phyloP scores from a whole-genome alignment of 1,140 invertebrate genomes.

The Trachymyrmex cornetzi region DNA sequence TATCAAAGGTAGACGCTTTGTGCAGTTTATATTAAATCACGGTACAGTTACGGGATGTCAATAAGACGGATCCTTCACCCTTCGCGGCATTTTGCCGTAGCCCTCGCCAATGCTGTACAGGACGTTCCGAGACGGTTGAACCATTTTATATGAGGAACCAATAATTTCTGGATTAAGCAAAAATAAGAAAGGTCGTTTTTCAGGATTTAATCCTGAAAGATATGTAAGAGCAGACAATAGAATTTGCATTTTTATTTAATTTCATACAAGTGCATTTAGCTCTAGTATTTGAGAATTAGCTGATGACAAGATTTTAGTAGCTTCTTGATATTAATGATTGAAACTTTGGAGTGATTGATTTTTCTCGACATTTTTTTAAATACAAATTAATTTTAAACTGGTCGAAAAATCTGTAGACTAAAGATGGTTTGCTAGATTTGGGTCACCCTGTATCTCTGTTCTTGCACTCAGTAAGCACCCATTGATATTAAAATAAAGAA shows the following conservation, averaged over 20 bases:
- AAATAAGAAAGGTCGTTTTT: background rate
- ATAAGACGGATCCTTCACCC: slow-evolving; percentile 74
- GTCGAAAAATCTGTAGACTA: background rate
- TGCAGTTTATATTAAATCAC: slow-evolving; percentile 84
- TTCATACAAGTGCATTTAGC: background rate
- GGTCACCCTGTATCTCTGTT: background rate
- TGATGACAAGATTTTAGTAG: background rate
- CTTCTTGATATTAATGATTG: background rate
- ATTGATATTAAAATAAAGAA: slow-evolving; percentile 48
- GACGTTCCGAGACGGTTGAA: background rate
- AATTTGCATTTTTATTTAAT: slow-evolving; percentile 9
- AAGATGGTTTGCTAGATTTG: background rate
- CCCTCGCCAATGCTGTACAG: slow-evolving; percentile 19
- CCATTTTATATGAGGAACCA: background rate
- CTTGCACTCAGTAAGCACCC: slow-evolving; percentile 19
- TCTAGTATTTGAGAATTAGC: background rate
- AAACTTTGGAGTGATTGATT: background rate
- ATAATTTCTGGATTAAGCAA: background rate
- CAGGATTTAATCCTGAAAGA: background rate
- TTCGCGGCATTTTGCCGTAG: slow-evolving; percentile 33
- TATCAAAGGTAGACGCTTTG: slow-evolving; percentile 82
- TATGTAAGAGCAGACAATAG: background rate
- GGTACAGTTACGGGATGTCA: slow-evolving; percentile 78
- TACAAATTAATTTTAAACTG: background rate
- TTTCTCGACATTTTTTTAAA: background rate